These are phyloP conservation scores for Agrochola circellaris DNA, from an alignment of 2,888 invertebrate genomes.

Conservation along the genomic window DNA sequence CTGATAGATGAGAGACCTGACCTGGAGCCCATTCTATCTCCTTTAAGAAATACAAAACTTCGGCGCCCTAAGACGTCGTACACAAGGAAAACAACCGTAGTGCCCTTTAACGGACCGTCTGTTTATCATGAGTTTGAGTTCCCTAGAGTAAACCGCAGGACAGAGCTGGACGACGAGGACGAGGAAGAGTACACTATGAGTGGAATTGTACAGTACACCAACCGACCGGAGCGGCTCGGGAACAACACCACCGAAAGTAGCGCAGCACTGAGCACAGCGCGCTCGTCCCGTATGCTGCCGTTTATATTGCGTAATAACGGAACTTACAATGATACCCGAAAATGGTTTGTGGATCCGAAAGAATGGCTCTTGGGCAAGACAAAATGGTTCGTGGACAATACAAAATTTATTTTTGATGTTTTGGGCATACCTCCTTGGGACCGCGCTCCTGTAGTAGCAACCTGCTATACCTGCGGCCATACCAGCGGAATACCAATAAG, in stretches of 20 bases:
- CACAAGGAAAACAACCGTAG: not conserved
- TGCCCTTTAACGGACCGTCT: not conserved
- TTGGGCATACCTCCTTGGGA: not conserved
- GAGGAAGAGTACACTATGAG: too few species aligned
- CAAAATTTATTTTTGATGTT: too few species aligned
- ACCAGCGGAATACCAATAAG: accelerated
- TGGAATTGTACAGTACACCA: not conserved
- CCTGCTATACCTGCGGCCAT: conserved; percentile 20
- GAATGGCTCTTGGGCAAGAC: too few species aligned
- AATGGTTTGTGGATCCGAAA: too few species aligned
- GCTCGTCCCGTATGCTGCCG: not conserved
- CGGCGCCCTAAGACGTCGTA: not conserved
- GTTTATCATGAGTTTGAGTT: conserved; percentile 28
- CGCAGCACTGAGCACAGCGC: too few species aligned
- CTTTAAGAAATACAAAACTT: not conserved
- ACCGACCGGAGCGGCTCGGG: not conserved
- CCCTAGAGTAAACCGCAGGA: not conserved
- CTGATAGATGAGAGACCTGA: conserved; percentile 26
- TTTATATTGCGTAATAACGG: not conserved
- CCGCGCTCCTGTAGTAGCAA: not conserved
- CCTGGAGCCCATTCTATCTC: conserved; percentile 14
- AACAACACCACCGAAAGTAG: not conserved
- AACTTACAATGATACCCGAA: conserved; percentile 14
- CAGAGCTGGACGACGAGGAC: not conserved
- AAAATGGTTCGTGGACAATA: too few species aligned